Evolutionary conservation across 92 coral and sea anemone genomes (phyloP), one percentile per base, ranked within the genome.

Genomic region (Heteractis magnifica): DNA sequence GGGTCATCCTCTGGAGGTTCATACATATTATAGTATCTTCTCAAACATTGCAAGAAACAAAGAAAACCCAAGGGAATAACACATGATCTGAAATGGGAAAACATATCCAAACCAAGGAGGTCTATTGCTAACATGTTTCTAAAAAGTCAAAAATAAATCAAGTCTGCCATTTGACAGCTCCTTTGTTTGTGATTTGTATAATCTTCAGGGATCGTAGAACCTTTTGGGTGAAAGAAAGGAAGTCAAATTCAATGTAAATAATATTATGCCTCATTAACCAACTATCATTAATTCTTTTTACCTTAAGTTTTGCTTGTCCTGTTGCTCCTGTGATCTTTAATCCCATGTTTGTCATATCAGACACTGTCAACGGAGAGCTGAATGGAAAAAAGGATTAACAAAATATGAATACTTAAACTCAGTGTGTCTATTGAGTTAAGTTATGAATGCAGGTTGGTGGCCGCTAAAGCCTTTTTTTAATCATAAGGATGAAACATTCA

Each of bases 301-400:
- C 99, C 99, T 96, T 94, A 0, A 96, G 87, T 87, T 96, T 96
- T 48, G 98, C 98, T 81, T 88, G 90, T 68, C 99, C 99, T 50
- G 99, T 96, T 4, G 97, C 96, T 76, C 98, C 99, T 34, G 97
- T 89, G 12, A 97, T 83, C 84, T 92, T 94, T 20, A 92, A 81
- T 8, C 99, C 99, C 93, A 90, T 91, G 65, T 84, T 77, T 1
- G 92, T 89, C 99, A 96, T 94, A 51, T 96, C 96, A 50, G 87
- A 55, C 52, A 92, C 88, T 49, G 94, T 94, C 21, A 96, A 84
- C 14, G 92, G 88, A 13, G 92, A 72, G 72, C 98, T 95, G 52
- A 20, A 82, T 81, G 9, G 64, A 34, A n/a, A 62, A 23, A 62
- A 48, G 68, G 9, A 52, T 34, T 26, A 26, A 26, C 34, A 26